These are phyloP conservation scores for Chunga burmeisteri DNA, from an alignment of 2,113 vertebrate genomes.

Conservation along the genomic window DNA sequence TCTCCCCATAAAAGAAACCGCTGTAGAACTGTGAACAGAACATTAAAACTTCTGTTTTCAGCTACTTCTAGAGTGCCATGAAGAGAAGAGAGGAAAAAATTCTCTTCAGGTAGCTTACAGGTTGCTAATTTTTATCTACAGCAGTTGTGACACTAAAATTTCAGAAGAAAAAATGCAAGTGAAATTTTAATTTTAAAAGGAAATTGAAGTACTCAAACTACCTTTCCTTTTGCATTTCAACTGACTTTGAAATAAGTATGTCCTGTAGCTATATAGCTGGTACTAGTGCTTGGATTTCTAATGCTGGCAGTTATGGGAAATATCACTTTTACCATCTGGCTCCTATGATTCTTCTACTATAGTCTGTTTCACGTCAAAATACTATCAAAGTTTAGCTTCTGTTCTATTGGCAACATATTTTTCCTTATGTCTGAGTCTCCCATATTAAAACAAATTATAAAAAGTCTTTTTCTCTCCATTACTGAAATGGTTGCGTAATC, in stretches of 20 bases:
- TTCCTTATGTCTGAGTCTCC: background rate
- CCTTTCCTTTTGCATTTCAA: background rate
- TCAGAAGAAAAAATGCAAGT: background rate
- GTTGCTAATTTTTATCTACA: background rate
- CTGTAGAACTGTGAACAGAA: background rate
- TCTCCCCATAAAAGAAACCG: background rate
- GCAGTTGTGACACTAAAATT: background rate
- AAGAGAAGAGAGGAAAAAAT: background rate
- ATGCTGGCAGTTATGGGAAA: constrained; percentile 4
- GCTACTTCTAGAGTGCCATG: background rate
- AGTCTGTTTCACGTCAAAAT: constrained; percentile 26
- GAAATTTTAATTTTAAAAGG: background rate
- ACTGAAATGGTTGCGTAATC: constrained; percentile 17
- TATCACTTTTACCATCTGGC: constrained; percentile 35
- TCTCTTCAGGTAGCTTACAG: background rate
- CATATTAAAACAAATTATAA: constrained; percentile 19
- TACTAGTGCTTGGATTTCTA: background rate
- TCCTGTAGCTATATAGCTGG: background rate
- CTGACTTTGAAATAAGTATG: background rate
- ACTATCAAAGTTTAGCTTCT: constrained; percentile 41
- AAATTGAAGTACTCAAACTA: background rate
- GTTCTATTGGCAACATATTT: constrained; percentile 17
- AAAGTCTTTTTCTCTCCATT: constrained; percentile 23
- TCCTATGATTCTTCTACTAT: constrained; percentile 30
- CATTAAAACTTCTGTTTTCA: background rate